Percentiles rank a stretch among this genome's conserved stretches.
Conservation (phyloP, 2,797 vertebrate species). For the Siniperca scherzeri region DNA sequence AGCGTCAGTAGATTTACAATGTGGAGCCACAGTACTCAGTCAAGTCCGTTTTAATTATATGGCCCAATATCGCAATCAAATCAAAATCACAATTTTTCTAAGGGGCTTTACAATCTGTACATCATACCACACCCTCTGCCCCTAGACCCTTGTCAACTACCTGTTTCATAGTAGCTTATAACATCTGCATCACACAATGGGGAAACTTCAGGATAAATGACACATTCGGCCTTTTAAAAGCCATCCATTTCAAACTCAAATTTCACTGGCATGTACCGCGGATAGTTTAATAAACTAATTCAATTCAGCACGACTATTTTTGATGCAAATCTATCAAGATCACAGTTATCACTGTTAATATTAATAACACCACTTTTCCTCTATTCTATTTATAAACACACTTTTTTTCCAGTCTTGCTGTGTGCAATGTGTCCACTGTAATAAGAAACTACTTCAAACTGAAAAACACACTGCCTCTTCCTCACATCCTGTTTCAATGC, state of each 20-base stretch:
- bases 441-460: conserved; percentile 54
- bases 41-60: too few species aligned
- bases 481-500: conserved; percentile 9
- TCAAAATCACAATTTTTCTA: too few species aligned
- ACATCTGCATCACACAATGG: conserved; percentile 32
- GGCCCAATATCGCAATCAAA: too few species aligned
- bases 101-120: too few species aligned
- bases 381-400: conserved; percentile 37
- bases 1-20: conserved; percentile 20
- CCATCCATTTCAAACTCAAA: conserved; percentile 5
- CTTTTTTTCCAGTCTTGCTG: conserved; percentile 12
- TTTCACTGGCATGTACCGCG: neutral
- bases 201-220: conserved; percentile 33
- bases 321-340: conserved; percentile 13
- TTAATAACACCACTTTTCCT: conserved; percentile 15
- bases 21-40: neutral
- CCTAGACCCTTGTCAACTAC: too few species aligned
- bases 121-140: too few species aligned
- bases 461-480: conserved; percentile 17
- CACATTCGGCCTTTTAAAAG: conserved; percentile 34
- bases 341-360: conserved; percentile 1
- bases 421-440: neutral
- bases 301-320: conserved; percentile 18
- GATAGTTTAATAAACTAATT: conserved; percentile 11
- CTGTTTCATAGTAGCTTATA: neutral